Evolutionary conservation across 2,113 vertebrate genomes (phyloP), one percentile per base, ranked within the genome.

Genomic region (Anoplopoma fimbria): DNA sequence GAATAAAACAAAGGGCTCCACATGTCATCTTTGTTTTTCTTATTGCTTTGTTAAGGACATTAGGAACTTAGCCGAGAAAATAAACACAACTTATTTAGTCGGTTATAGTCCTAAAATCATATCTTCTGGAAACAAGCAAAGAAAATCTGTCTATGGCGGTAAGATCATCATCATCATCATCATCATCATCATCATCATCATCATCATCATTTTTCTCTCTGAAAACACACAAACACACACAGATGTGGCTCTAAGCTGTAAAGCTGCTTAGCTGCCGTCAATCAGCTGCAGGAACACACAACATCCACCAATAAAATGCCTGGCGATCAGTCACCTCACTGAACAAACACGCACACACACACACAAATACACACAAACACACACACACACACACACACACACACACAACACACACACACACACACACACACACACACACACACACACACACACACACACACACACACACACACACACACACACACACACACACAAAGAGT

Each of bases 181-280:
- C 27, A 9, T 47, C 34, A 75, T 69, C 64, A n/a, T 51, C 27
- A 82, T 57, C 36, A 62, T n/a, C 65, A 25, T 33, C 27, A 47
- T 47, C 34, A 75, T 69, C 64, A n/a, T 51, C 27, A 9, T n/a
- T n/a, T 25, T 8, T 25, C 6, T 47, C 9, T 69, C 57, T 49
- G n/a, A 67, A 15, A 12, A 49, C 13, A 42, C 3, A 57, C 27
- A 47, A 2, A n/a, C 71, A 53, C n/a, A 72, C 73, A 75, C 63
- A 69, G 25, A 69, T 13, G 36, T 19, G 51, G 57, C 53, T 82
- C 58, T 92, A 87, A 90, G 79, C 90, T 70, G 49, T 82, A 92
- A 92, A 92, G 90, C 92, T 76, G 89, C 90, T 93, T 92, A 91
- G 63, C 70, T 63, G 63, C 76, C 55, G 82, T 76, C 79, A 51